Evolutionary conservation across 2,113 vertebrate species (phyloP), one percentile per base, ranked within the genome.

Genomic region (Stegostoma tigrinum): DNA sequence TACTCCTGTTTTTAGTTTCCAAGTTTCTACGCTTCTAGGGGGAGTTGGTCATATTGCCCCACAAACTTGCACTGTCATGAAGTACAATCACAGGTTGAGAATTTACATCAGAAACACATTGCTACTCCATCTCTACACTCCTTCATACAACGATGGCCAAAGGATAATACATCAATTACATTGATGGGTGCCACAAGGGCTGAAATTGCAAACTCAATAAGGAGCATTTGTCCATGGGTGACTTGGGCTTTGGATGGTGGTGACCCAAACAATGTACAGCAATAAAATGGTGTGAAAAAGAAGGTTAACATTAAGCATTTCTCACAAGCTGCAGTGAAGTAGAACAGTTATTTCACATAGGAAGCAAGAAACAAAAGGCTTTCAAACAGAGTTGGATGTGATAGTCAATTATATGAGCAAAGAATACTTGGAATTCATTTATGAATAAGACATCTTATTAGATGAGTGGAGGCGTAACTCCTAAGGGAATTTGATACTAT

Each of bases 401-500:
- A 30, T 48, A 30, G 94, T 75, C 68, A 72, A 72, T 95, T 95
- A 95, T 52, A 48, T 52, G 24, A 72, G 42, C 48, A 24, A 52
- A 95, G 27, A 95, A 48, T 72, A 72, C 42, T 45, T 45, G 24
- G 21, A 95, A 72, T 23, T 48, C 94, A 38, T 45, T 72, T 42
- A 48, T 52, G 94, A 95, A 72, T 75, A 30, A 70, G 66, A 95
- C 2, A 95, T 95, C 45, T 17, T 95, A 52, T 95, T 72, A 45
- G 52, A 72, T 95, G 42, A 75, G 68, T 52, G 68, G 67, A 48
- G 45, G 68, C 42, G 24, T 72, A 95, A 70, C 67, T 95, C 68
- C 94, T 48, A 45, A 72, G 68, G 68, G 94, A 75, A 95, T 70
- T 34, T 95, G 48, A 95, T 30, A n/a, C 94, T 93, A n/a, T 52